Percentiles rank a stretch among this genome's conserved stretches.
phyloP scores from a whole-genome alignment of 2,797 vertebrate genomes.

The Salarias fasciatus region DNA sequence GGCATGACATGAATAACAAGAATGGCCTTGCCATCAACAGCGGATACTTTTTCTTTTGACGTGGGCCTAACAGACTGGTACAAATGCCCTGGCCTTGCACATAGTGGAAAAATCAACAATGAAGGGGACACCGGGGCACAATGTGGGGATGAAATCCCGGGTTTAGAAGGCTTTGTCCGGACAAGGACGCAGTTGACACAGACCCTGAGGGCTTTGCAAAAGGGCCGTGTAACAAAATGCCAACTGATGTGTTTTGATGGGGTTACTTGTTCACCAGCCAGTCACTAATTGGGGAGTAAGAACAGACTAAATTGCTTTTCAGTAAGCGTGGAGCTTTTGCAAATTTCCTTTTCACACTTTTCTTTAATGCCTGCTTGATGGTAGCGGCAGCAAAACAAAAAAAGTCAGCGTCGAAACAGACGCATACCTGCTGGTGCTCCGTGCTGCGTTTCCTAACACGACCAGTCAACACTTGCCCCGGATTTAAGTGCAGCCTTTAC shows the following conservation, averaged over 20 bases:
- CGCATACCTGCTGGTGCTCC: constrained; percentile 16
- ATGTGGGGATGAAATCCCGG: constrained; percentile 79
- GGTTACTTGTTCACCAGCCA: constrained; percentile 74
- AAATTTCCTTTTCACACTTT: no score
- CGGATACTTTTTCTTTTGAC: constrained; percentile 77
- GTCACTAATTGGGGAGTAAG: constrained; percentile 70
- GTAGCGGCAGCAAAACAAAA: constrained; percentile 32
- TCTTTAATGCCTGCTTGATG: neutral
- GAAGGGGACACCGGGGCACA: constrained; percentile 74
- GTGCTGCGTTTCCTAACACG: constrained; percentile 33
- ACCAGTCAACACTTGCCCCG: constrained; percentile 63
- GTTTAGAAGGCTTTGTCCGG: constrained; percentile 79
- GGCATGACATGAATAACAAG: constrained; percentile 88
- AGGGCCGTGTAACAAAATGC: constrained; percentile 73
- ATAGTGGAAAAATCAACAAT: constrained; percentile 81
- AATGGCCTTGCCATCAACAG: constrained; percentile 70
- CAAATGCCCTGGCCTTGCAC: constrained; percentile 78
- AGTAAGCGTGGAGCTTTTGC: constrained; percentile 1
- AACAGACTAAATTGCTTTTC: constrained; percentile 52
- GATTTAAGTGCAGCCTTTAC: constrained; percentile 49
- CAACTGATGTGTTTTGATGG: constrained; percentile 79
- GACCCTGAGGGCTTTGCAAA: constrained; percentile 69
- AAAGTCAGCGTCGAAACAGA: constrained; percentile 21
- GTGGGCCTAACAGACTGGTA: constrained; percentile 73
- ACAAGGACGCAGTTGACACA: constrained; percentile 71